Evolutionary conservation across 2,888 invertebrate species (phyloP).

Genomic region (Pegoplata infirma): DNA sequence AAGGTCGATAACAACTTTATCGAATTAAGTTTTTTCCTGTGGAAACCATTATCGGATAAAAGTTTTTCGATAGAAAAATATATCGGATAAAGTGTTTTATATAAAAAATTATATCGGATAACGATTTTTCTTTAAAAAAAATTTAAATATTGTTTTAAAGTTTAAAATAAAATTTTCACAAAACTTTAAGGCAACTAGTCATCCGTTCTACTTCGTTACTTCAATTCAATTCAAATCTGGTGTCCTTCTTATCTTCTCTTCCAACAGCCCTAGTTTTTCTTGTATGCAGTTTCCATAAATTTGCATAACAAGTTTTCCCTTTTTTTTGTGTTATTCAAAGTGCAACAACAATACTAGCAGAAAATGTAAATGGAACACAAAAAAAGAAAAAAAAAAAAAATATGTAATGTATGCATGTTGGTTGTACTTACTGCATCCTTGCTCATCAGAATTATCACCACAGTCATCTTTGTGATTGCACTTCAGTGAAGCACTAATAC

Average conservation of each 20-base stretch:
- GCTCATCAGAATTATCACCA: conserved; percentile 93
- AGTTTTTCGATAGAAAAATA: too few species aligned
- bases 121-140: too few species aligned
- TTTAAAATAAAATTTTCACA: too few species aligned
- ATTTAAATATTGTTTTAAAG: too few species aligned
- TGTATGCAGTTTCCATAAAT: conserved; percentile 29
- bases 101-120: too few species aligned
- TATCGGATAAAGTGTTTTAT: too few species aligned
- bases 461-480: conserved; percentile 96
- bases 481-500: conserved; percentile 86
- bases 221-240: background rate
- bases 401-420: background rate
- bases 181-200: too few species aligned
- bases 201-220: too few species aligned
- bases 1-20: too few species aligned
- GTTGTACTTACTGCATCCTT: conserved; percentile 88
- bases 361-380: too few species aligned
- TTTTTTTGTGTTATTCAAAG: conserved; percentile 4
- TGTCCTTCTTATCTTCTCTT: background rate
- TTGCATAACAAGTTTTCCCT: background rate
- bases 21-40: too few species aligned
- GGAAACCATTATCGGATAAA: too few species aligned
- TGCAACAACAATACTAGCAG: background rate
- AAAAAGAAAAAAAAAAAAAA: background rate
- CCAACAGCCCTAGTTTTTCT: background rate